Base-by-base conservation (phyloP, 2,797 vertebrate species). In the Diplodus puntazzo region DNA sequence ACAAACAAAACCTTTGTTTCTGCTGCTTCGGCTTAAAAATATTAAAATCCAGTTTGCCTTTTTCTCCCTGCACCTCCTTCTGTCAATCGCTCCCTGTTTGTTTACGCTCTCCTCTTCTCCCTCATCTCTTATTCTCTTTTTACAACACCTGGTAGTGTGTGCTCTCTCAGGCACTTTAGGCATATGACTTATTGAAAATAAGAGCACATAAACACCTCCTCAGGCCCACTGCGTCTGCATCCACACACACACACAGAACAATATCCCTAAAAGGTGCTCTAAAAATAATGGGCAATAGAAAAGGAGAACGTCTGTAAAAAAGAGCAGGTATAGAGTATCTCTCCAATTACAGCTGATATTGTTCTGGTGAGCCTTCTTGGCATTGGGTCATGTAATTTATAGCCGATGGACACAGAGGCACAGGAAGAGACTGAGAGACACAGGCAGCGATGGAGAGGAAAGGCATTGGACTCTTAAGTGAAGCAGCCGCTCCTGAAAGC, bases 341-440 rank as follows among this genome's bases (percentile, higher is more conserved):
- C 46, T 66, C 49, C 80, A 54, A 49, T 77, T 66, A 53, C 48
- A 69, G 77, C 69, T 70, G 68, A 79, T 80, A 60, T 84, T 73
- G 74, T 82, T 69, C 69, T 69, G 64, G 71, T 45, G 77, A 87
- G 71, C 65, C 77, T 81, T 76, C 83, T 89, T 88, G 89, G 81
- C 75, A 21, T 69, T 11, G 49, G 81, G 86, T 88, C 88, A 82
- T 69, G 57, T 83, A 75, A 85, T 89, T 87, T 86, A 85, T 76
- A 90, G 81, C 86, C 85, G 86, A 88, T 87, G 83, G 86, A 57
- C 73, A 69, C 62, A 79, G 72, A 79, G 69, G 83, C 82, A 83
- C 74, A 75, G 62, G 72, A 82, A 57, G 80, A 76, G 78, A 69
- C 73, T 63, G 66, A 73, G 78, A 57, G 67, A 86, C 83, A 79